Base-by-base conservation (phyloP, 2,888 invertebrate species). In the Euplagia quadripunctaria region DNA sequence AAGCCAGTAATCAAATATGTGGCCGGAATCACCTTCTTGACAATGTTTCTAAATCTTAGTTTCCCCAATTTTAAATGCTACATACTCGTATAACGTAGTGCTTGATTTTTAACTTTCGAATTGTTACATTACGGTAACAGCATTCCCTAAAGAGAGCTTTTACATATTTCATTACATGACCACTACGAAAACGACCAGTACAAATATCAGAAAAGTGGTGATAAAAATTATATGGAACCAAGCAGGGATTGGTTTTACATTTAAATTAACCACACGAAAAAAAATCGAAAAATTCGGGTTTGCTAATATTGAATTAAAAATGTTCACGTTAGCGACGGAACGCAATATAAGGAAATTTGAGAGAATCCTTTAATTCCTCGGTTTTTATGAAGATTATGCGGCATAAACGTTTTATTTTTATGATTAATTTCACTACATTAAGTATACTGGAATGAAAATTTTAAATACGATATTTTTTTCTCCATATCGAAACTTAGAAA, bases 261-360 rank as follows among this genome's bases (percentile, higher is more conserved):
- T 73, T 71, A 80, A 73, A 82, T 77, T 73, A 76, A 77, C 49
- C 51, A 72, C 31, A 72, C 61, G 67, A 74, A 64, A 71, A 31
- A 65, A 71, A 68, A 46, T 66, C 51, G 46, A 58, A 79, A 78
- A 78, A 75, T 43, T 70, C 66, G 42, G 55, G 64, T 73, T 76
- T 71, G 46, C 49, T 75, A 70, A 76, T 76, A 73, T 70, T 78
- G 69, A 79, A 79, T 79, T 78, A 81, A 76, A 79, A 78, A 83
- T 76, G 4, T 70, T 74, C 67, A 66, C 61, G 71, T 55, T 74
- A 52, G 66, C 68, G 51, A 74, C 73, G 55, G 61, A 64, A 71
- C 67, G 41, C 76, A 42, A 77, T 80, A 74, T 66, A 78, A 76
- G 65, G 67, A 66, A 66, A 66, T 51, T 68, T 68, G 31, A 17